Base-by-base conservation (phyloP, 2,113 vertebrate genomes). In the Datnioides undecimradiatus region DNA sequence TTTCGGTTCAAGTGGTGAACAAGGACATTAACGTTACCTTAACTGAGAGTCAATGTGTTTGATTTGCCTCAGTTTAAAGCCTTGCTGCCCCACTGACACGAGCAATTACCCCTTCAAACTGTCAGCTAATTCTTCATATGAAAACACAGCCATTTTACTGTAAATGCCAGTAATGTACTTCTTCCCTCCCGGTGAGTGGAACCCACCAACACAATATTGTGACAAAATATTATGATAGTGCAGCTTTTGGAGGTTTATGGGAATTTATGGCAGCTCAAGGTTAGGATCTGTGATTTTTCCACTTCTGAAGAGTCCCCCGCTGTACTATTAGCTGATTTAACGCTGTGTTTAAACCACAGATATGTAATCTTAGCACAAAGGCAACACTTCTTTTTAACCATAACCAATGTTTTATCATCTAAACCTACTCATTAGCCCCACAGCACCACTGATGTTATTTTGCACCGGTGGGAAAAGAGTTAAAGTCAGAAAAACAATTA, bases 321-420 rank as follows among this genome's bases (percentile, higher is more conserved):
- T 38, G 67, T 45, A 55, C 46, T 34, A 71, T 63, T 36, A 70
- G 36, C 57, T 55, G 66, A 27, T 55, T 23, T 46, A 46, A 45
- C 76, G 4, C 16, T 40, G 41, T 66, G 52, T 58, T 71, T 25
- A 57, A 67, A 67, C 73, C 63, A 57, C 51, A 54, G 29, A 21
- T 31, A 40, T 40, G 16, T 40, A 29, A 69, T 8, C 9, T 19
- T 2, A 27, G 55, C 40, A 69, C 5, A 29, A 34, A 0, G 23
- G 27, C 10, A 31, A 8, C 12, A n/a, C 29, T 45, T 12, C 5
- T 29, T 27, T 14, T 54, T 27, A 52, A 68, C 34, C 14, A 8
- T 25, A 40, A 23, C 34, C 19, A 21, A 6, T n/a, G 23, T 6
- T 57, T 57, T 57, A 34, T 14, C 25, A 36, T 16, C 13, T 16